Evolutionary conservation across 2,113 vertebrate species (phyloP).

Genomic region (Echinops telfairi): DNA sequence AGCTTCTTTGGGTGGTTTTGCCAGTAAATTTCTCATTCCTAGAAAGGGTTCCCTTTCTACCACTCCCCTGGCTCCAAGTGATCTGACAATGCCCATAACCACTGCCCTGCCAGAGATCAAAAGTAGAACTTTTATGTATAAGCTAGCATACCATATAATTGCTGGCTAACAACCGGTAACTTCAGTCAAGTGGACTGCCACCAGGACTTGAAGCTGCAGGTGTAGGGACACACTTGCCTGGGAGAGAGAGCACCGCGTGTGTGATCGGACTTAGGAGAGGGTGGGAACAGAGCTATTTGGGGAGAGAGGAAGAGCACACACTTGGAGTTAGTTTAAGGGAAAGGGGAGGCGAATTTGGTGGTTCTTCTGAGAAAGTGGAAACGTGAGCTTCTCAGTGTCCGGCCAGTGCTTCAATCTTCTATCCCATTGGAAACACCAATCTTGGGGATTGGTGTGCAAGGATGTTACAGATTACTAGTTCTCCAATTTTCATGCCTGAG

Average conservation of each 20-base stretch:
- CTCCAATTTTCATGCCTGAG: not conserved
- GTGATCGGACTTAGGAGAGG: not conserved
- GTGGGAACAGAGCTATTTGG: not conserved
- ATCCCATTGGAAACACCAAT: conserved; percentile 7
- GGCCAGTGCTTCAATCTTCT: not conserved
- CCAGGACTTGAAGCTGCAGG: not conserved
- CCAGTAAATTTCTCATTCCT: too few species aligned
- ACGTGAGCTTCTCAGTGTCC: not conserved
- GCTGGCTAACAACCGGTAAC: not conserved
- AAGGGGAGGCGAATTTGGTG: not conserved
- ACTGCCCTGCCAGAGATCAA: too few species aligned
- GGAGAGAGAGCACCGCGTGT: not conserved
- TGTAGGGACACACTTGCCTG: not conserved
- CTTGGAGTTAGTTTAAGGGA: not conserved
- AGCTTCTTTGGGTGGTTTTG: too few species aligned
- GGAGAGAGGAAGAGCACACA: not conserved
- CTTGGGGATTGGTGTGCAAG: not conserved
- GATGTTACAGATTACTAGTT: not conserved
- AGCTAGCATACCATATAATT: not conserved
- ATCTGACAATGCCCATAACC: too few species aligned
- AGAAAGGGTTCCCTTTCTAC: too few species aligned
- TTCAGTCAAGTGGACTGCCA: not conserved
- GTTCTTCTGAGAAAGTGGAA: not conserved
- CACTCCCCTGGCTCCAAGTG: too few species aligned
- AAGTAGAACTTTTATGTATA: conserved; percentile 5